phyloP scores from a whole-genome alignment of 2,113 vertebrate genomes.

The Zootoca vivipara region DNA sequence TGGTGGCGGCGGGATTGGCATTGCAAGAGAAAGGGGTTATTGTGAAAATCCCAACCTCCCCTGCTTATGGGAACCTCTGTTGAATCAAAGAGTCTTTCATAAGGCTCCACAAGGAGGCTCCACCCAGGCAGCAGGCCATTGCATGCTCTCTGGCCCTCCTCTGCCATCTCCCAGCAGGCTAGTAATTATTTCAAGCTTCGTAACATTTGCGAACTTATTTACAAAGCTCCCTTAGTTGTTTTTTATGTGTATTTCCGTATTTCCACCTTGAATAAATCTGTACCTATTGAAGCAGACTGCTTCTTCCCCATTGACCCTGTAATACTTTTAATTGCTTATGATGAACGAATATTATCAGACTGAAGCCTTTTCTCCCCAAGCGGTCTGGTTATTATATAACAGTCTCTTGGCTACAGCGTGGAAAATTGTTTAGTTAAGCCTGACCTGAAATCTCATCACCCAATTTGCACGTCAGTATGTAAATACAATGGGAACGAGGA shows the following conservation, averaged over 20 bases:
- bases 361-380: neutral
- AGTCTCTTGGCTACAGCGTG: neutral
- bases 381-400: neutral
- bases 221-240: too few relatives aligned
- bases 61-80: too few relatives aligned
- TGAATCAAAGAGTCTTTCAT: too few relatives aligned
- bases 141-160: too few relatives aligned
- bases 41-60: too few relatives aligned
- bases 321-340: neutral
- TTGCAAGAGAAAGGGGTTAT: too few relatives aligned
- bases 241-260: too few relatives aligned
- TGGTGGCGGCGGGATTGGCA: accelerated
- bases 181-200: too few relatives aligned
- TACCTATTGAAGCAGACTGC: neutral
- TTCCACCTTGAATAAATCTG: neutral
- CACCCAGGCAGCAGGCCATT: too few relatives aligned
- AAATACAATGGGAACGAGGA: neutral
- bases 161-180: too few relatives aligned
- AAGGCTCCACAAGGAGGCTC: too few relatives aligned
- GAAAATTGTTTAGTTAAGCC: constrained; percentile 10
- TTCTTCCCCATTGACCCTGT: neutral
- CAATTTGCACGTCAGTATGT: neutral
- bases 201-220: too few relatives aligned
- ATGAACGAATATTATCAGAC: neutral
- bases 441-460: constrained; percentile 6